Percentiles rank a stretch among this genome's conserved stretches.
These are phyloP conservation scores for Leptinotarsa lineolata DNA, from an alignment of 1,140 invertebrate species.

Conservation along the genomic window DNA sequence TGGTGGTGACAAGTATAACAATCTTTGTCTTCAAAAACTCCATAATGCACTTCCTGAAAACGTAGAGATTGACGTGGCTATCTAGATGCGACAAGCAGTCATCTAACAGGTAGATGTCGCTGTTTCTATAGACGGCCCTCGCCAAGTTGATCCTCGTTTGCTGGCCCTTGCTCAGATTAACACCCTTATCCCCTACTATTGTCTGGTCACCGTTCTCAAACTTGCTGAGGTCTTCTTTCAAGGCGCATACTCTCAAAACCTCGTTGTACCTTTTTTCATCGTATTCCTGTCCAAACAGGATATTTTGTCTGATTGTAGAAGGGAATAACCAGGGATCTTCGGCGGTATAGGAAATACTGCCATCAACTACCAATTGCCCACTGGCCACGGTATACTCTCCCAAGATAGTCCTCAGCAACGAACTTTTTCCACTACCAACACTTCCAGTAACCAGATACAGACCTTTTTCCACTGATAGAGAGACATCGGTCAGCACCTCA, in stretches of 20 bases:
- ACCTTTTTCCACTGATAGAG: conserved; percentile 29
- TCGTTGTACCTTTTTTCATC: conserved; percentile 64
- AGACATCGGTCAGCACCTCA: conserved; percentile 59
- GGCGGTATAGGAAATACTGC: conserved; percentile 77
- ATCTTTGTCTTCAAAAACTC: conserved; percentile 73
- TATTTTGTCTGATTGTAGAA: conserved; percentile 65
- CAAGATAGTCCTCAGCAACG: conserved; percentile 71
- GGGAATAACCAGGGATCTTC: conserved; percentile 81
- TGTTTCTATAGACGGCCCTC: conserved; percentile 77
- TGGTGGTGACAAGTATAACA: conserved; percentile 77
- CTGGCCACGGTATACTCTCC: conserved; percentile 69
- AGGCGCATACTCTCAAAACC: conserved; percentile 41
- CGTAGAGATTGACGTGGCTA: conserved; percentile 75
- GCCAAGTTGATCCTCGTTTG: conserved; percentile 88
- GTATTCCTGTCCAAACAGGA: conserved; percentile 63
- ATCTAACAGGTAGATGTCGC: conserved; percentile 81
- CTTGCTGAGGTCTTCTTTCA: conserved; percentile 42
- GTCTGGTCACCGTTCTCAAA: conserved; percentile 69
- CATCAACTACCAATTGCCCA: conserved; percentile 67
- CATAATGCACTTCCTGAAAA: conserved; percentile 75
- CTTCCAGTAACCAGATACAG: conserved; percentile 64
- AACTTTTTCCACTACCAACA: conserved; percentile 82
- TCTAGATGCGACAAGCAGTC: conserved; percentile 85
- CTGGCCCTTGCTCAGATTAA: conserved; percentile 83
- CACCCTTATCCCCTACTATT: conserved; percentile 80